A percentile compares a stretch with the other conserved stretches of the same genome.
phyloP scores from a whole-genome alignment of 2,797 vertebrate genomes.

The Hypotaenidia okinawae region DNA sequence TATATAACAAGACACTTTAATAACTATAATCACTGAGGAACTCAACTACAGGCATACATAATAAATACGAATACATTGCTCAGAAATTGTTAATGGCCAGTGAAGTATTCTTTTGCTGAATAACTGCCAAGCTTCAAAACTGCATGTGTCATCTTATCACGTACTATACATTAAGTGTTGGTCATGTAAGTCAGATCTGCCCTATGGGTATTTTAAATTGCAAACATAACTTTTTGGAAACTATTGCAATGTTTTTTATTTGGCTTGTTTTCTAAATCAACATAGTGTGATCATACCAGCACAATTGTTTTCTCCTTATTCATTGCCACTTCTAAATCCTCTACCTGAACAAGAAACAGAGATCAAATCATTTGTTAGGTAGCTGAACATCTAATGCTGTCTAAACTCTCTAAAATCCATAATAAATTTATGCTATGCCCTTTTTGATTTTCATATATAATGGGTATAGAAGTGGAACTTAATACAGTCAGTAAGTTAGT shows the following conservation, averaged over 20 bases:
- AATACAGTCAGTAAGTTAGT: conserved; percentile 15
- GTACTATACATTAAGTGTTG: conserved; percentile 15
- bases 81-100: conserved; percentile 1
- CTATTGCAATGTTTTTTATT: neutral
- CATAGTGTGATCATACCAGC: conserved; percentile 1
- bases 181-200: conserved; percentile 38
- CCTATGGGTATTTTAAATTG: conserved; percentile 52
- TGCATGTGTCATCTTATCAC: conserved; percentile 32
- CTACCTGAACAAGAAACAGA: conserved; percentile 20
- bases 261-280: conserved; percentile 35
- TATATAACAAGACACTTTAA: conserved; percentile 57
- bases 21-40: conserved; percentile 46
- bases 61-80: conserved; percentile 30
- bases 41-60: conserved; percentile 51
- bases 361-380: neutral
- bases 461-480: neutral
- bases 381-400: neutral
- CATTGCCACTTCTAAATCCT: conserved; percentile 4
- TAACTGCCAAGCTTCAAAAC: conserved; percentile 54
- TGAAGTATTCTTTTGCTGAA: conserved; percentile 26
- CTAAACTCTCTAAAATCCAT: neutral
- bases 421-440: neutral
- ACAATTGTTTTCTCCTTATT: conserved; percentile 17
- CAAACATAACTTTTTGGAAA: conserved; percentile 43
- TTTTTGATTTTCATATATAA: neutral